Evolutionary conservation across 2,113 vertebrate species (phyloP).

Genomic region (Festucalex cinctus): DNA sequence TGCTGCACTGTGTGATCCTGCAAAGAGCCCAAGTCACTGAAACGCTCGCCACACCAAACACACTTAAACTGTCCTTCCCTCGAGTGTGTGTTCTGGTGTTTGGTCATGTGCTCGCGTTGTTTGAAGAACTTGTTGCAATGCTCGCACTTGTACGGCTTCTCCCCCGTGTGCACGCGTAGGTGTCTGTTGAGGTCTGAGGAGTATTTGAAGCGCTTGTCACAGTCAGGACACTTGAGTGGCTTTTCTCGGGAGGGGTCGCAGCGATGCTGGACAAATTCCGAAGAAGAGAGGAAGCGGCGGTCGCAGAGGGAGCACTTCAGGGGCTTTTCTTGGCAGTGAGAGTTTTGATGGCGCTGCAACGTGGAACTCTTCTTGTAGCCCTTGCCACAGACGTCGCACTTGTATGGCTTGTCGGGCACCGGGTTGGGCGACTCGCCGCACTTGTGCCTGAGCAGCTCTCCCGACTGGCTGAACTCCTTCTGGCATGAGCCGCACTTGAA

Average conservation of each 20-base stretch:
- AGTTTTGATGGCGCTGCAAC: conserved; percentile 90
- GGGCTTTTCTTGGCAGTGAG: conserved; percentile 93
- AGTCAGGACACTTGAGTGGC: conserved; percentile 92
- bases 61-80: conserved; percentile 97
- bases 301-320: conserved; percentile 94
- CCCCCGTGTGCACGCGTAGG: conserved; percentile 89
- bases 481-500: conserved; percentile 97
- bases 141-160: conserved; percentile 95
- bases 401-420: conserved; percentile 87
- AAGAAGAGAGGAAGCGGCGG: conserved; percentile 93
- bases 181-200: conserved; percentile 93
- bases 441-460: conserved; percentile 91
- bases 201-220: conserved; percentile 97
- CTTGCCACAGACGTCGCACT: conserved; percentile 91
- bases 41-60: conserved; percentile 94
- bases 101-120: conserved; percentile 93
- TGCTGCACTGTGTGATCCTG: conserved; percentile 97
- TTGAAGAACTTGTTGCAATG: conserved; percentile 97
- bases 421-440: conserved; percentile 81
- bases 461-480: conserved; percentile 95
- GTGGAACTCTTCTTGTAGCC: conserved; percentile 94
- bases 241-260: conserved; percentile 92
- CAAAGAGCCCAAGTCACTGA: conserved; percentile 88
- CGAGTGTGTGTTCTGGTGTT: conserved; percentile 91
- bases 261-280: conserved; percentile 93